phyloP scores from a whole-genome alignment of 1,140 invertebrate species.

The Physella acuta region DNA sequence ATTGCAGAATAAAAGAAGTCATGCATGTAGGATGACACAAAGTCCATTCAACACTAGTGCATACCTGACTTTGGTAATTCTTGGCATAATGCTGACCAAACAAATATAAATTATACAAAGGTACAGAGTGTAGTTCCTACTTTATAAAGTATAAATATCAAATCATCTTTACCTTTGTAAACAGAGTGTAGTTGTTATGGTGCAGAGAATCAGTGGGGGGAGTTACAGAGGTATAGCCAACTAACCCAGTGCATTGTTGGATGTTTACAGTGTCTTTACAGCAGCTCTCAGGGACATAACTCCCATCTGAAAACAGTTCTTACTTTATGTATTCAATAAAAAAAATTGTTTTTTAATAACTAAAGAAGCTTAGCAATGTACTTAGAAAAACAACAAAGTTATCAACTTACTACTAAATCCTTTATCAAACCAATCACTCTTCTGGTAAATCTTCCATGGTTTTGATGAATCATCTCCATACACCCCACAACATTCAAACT shows the following conservation, averaged over 20 bases:
- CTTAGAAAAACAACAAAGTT: neutral
- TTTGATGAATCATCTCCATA: constrained; percentile 4
- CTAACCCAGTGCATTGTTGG: neutral
- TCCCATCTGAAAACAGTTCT: neutral
- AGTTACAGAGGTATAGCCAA: too few relatives aligned
- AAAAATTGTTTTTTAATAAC: neutral
- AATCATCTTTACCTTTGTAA: too few relatives aligned
- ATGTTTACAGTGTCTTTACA: neutral
- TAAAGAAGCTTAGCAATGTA: too few relatives aligned
- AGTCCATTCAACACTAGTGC: too few relatives aligned
- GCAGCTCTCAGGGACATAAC: constrained; percentile 18
- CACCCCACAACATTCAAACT: constrained; percentile 21
- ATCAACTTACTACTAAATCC: constrained; percentile 6
- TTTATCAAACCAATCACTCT: constrained; percentile 1
- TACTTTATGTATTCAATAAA: neutral
- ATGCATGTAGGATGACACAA: too few relatives aligned
- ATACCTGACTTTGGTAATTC: too few relatives aligned
- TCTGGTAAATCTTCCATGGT: constrained; percentile 18
- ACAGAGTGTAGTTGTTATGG: constrained; percentile 2
- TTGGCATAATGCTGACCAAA: too few relatives aligned
- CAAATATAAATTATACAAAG: too few relatives aligned
- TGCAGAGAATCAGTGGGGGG: neutral
- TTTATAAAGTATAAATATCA: too few relatives aligned
- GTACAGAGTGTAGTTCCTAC: too few relatives aligned
- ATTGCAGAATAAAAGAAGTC: too few relatives aligned